A percentile compares a stretch with the other conserved stretches of the same genome.
Evolutionary conservation across 1,140 invertebrate species (phyloP).

Genomic region (Triops cancriformis): DNA sequence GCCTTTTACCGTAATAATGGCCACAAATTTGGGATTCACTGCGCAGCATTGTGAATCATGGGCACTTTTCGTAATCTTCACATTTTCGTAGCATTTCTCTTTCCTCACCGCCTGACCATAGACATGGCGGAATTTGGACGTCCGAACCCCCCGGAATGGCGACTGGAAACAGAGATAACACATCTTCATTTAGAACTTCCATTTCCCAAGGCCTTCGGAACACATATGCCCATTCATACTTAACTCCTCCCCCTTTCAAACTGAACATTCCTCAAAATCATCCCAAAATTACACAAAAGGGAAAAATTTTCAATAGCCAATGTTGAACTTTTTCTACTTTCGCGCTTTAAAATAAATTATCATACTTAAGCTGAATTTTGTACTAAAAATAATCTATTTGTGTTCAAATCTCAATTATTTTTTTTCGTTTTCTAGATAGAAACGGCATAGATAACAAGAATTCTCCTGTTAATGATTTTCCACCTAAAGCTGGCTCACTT

Average conservation of each 20-base stretch:
- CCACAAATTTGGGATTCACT: slow-evolving; percentile 90
- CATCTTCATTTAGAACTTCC: neutral
- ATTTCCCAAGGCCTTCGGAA: neutral
- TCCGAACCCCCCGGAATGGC: slow-evolving; percentile 73
- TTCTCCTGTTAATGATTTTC: neutral
- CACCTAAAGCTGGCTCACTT: neutral
- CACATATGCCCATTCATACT: neutral
- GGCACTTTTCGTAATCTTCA: slow-evolving; percentile 83
- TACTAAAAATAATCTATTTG: too few relatives aligned
- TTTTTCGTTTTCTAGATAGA: neutral
- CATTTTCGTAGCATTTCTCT: slow-evolving; percentile 85
- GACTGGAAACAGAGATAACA: slow-evolving; percentile 44
- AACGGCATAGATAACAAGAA: neutral
- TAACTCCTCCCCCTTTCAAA: neutral
- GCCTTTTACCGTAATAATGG: slow-evolving; percentile 50
- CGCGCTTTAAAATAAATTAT: too few relatives aligned
- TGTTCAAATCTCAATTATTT: too few relatives aligned
- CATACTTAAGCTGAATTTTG: too few relatives aligned
- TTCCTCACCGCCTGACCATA: slow-evolving; percentile 78
- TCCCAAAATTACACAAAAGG: too few relatives aligned
- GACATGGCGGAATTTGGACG: slow-evolving; percentile 86
- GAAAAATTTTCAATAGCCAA: too few relatives aligned
- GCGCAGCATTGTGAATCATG: slow-evolving; percentile 87
- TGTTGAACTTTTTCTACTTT: too few relatives aligned
- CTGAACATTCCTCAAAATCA: too few relatives aligned